Evolutionary conservation across 2,113 vertebrate genomes (phyloP).

Genomic region (Tapirus terrestris): DNA sequence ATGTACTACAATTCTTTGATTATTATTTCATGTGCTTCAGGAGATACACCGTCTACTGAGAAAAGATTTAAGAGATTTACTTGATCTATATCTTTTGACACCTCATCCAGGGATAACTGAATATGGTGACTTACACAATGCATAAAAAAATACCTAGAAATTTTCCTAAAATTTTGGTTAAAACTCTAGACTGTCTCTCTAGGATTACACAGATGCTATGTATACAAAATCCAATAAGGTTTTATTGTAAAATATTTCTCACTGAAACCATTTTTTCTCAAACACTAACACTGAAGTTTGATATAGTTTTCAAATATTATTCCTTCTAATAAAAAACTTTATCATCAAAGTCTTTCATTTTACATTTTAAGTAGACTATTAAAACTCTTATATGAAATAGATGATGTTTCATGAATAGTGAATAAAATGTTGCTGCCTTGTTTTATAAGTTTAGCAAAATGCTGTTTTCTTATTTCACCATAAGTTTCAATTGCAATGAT

Average conservation of each 20-base stretch:
- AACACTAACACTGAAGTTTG: background rate
- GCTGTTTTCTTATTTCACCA: conserved; percentile 18
- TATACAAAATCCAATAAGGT: conserved; percentile 16
- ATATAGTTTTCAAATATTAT: conserved; percentile 9
- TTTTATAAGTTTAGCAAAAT: conserved; percentile 41
- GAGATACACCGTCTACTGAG: background rate
- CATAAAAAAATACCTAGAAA: background rate
- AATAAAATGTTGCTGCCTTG: conserved; percentile 46
- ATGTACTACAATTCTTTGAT: background rate
- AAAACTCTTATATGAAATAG: conserved; percentile 40
- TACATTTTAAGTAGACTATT: conserved; percentile 33
- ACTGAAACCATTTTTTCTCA: conserved; percentile 41
- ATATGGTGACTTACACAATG: conserved; percentile 2
- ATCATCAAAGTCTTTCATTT: conserved; percentile 27
- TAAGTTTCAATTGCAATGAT: background rate
- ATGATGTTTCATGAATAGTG: conserved; percentile 8
- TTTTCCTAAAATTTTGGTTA: background rate
- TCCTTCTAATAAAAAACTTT: conserved; percentile 14
- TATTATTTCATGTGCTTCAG: background rate
- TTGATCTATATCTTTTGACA: background rate
- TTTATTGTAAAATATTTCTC: conserved; percentile 41
- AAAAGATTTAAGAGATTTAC: conserved; percentile 33
- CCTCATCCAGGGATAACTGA: background rate
- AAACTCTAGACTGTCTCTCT: conserved; percentile 11
- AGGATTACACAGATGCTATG: background rate